Base-by-base conservation (phyloP, 2,797 vertebrate genomes). In the Synanceia verrucosa region DNA sequence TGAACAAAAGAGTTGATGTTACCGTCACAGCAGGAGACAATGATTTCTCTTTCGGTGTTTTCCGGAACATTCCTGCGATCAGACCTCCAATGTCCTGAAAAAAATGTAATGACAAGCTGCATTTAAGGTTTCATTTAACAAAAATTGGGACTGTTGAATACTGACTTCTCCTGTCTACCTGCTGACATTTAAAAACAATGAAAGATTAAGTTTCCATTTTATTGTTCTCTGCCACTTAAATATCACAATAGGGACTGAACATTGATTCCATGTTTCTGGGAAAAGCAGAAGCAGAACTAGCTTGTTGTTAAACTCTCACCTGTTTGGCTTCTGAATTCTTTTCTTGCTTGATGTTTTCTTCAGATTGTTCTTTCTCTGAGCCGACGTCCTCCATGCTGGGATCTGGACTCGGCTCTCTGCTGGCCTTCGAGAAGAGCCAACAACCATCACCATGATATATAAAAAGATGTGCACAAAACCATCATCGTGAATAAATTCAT, bases 251-350 rank as follows among this genome's bases (percentile, higher is more conserved):
- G 11, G 6, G 4, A 37, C 2, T 34, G 21, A 37, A 36, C 31
- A 26, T 5, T 34, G 9, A 55, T 34, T 26, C n/a, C 11, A 13
- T 48, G 44, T 52, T 18, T 71, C 36, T 53, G 3, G 1, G 26
- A 26, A 41, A 74, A 48, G 28, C 28, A 58, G 53, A 57, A 66
- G 26, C 39, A 70, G 68, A 78, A 68, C 31, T 39, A 0, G 26
- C 5, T 19, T 29, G 9, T 67, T 71, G 1, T 52, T 24, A 0
- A 5, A 39, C 11, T 74, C 71, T 57, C 24, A 90, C 90, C 69
- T 77, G 84, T 87, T 87, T 92, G 5, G 70, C 8, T 61, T 88
- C 84, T 52, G 71, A 5, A 18, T 59, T 86, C 51, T 76, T 88
- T 13, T 84, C 81, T 11, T 57, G 76, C 44, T 85, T 70, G 64